A percentile compares a stretch with the other conserved stretches of the same genome.
These are phyloP conservation scores for Acrocephalus kingi DNA, from an alignment of 2,113 vertebrate genomes.

Conservation along the genomic window DNA sequence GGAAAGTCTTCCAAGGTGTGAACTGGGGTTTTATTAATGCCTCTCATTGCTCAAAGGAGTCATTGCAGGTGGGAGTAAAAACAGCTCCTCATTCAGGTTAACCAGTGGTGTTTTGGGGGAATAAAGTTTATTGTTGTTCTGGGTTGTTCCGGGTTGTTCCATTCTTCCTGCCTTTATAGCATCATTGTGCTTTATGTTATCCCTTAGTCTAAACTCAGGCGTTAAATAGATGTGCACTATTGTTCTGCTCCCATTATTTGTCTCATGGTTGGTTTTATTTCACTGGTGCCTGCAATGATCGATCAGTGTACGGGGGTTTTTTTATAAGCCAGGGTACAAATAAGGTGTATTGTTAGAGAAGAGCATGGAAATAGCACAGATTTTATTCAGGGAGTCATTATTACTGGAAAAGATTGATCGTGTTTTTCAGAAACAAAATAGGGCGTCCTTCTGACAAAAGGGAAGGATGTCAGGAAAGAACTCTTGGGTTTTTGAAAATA, in stretches of 20 bases:
- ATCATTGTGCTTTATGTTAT: not conserved
- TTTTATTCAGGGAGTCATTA: slow-evolving; percentile 30
- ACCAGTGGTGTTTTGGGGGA: not conserved
- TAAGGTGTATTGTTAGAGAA: not conserved
- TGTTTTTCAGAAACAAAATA: slow-evolving; percentile 9
- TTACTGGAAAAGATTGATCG: not conserved
- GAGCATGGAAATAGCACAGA: not conserved
- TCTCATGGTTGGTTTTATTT: slow-evolving; percentile 37
- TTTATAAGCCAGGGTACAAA: slow-evolving; percentile 16
- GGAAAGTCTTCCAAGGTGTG: not conserved
- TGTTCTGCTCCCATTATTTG: slow-evolving; percentile 10
- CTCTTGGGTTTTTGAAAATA: not conserved
- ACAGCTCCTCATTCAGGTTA: not conserved
- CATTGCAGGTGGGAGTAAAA: not conserved
- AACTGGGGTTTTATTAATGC: not conserved
- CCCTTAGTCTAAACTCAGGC: not conserved
- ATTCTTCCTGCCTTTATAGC: not conserved
- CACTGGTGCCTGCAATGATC: slow-evolving; percentile 14
- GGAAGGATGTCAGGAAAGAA: not conserved
- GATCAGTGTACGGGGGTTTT: not conserved
- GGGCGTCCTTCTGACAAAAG: slow-evolving; percentile 9
- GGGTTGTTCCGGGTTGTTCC: not conserved
- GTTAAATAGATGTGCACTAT: not conserved
- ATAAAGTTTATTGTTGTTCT: not conserved
- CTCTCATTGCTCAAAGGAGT: not conserved